Percentiles rank a stretch among this genome's conserved stretches.
Evolutionary conservation across 1,140 invertebrate species (phyloP).

Genomic region (Drosophila kanapiae): DNA sequence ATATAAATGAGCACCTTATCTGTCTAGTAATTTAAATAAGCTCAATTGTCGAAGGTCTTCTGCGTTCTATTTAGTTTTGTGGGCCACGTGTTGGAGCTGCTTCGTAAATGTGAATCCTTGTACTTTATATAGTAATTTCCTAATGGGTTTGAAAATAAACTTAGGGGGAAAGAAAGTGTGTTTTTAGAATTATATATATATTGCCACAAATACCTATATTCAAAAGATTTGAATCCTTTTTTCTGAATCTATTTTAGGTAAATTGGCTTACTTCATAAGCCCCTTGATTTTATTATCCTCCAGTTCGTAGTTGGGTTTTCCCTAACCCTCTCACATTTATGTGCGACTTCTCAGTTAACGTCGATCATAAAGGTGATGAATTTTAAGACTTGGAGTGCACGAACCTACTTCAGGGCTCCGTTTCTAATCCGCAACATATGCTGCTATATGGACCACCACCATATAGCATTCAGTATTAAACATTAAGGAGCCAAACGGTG

Average conservation of each 20-base stretch:
- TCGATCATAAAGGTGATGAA: constrained; percentile 45
- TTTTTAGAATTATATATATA: no score
- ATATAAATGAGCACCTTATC: constrained; percentile 40
- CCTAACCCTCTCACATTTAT: not conserved
- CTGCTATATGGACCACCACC: constrained; percentile 20
- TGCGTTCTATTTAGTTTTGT: constrained; percentile 10
- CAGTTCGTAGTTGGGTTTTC: not conserved
- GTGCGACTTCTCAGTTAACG: not conserved
- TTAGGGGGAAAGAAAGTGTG: not conserved
- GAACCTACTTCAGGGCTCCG: constrained; percentile 26
- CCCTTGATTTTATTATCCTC: not conserved
- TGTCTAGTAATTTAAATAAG: constrained; percentile 44
- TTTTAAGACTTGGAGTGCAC: constrained; percentile 5
- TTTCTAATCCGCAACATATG: constrained; percentile 79
- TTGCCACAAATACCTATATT: no score
- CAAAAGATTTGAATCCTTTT: no score
- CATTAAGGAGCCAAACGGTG: constrained; percentile 36
- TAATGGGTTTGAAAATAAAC: not conserved
- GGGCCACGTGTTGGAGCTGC: constrained; percentile 10
- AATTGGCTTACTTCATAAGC: not conserved
- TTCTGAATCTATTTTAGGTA: no score
- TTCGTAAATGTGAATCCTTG: not conserved
- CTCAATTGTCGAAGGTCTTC: constrained; percentile 33
- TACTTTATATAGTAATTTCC: not conserved
- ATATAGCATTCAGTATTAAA: constrained; percentile 8